These are phyloP conservation scores for Lycocerus yunnanus DNA, from an alignment of 2,888 invertebrate genomes.

Conservation along the genomic window DNA sequence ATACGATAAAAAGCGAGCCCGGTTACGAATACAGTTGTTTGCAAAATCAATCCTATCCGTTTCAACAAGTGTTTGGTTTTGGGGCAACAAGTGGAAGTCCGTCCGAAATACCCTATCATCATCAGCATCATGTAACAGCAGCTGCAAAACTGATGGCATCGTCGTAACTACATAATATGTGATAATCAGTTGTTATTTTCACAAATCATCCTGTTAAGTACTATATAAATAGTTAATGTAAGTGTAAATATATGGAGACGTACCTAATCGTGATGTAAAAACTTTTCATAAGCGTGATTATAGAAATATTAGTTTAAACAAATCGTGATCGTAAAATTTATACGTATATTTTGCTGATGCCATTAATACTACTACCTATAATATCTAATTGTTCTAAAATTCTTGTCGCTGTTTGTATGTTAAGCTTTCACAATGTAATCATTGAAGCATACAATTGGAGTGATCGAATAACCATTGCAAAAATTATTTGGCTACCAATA, in stretches of 20 bases:
- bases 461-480: neutral
- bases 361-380: slow-evolving; percentile 12
- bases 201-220: neutral
- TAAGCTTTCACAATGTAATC: neutral
- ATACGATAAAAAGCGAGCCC: slow-evolving; percentile 55
- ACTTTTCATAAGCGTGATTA: slow-evolving; percentile 29
- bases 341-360: slow-evolving; percentile 33
- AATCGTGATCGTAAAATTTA: slow-evolving; percentile 36
- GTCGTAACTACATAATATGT: slow-evolving; percentile 66
- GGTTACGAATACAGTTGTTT: slow-evolving; percentile 55
- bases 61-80: slow-evolving; percentile 64
- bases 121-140: slow-evolving; percentile 84
- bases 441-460: neutral
- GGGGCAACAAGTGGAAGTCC: slow-evolving; percentile 50
- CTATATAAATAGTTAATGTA: neutral
- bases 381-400: neutral
- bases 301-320: slow-evolving; percentile 20
- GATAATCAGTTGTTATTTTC: slow-evolving; percentile 1
- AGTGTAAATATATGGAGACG: neutral
- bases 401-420: neutral
- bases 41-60: slow-evolving; percentile 55
- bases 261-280: neutral
- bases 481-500: too few relatives aligned
- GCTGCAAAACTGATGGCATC: slow-evolving; percentile 85
- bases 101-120: slow-evolving; percentile 76